Evolutionary conservation across 2,797 vertebrate species (phyloP).

Genomic region (Leptoclinus maculatus): DNA sequence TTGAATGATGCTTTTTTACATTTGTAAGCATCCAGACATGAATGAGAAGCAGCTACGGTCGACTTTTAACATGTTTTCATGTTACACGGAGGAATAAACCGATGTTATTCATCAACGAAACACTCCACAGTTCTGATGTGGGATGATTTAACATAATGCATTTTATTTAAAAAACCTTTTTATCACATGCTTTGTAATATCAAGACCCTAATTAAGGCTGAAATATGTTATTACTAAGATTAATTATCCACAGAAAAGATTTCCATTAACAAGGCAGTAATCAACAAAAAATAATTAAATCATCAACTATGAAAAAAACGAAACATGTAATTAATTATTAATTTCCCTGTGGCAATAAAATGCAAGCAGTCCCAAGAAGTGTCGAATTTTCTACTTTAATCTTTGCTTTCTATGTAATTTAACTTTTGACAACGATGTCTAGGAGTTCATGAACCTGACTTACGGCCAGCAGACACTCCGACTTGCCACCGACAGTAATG

Average conservation of each 20-base stretch:
- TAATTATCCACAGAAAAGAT: neutral
- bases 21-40: neutral
- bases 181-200: neutral
- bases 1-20: neutral
- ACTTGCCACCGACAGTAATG: no score
- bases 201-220: neutral
- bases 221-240: neutral
- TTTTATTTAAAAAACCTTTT: neutral
- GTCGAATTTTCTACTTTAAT: no score
- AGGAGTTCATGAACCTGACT: no score
- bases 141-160: neutral
- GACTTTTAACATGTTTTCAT: neutral
- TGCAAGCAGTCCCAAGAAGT: no score
- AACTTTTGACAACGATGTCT: no score
- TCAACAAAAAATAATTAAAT: constrained; percentile 15
- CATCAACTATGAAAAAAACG: neutral
- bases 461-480: no score
- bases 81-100: neutral
- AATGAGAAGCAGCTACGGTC: neutral
- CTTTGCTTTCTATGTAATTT: no score
- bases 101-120: neutral
- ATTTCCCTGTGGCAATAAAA: neutral
- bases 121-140: neutral
- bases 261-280: constrained; percentile 4
- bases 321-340: neutral